phyloP scores from a whole-genome alignment of 2,113 vertebrate genomes.

The Syngnathus typhle region DNA sequence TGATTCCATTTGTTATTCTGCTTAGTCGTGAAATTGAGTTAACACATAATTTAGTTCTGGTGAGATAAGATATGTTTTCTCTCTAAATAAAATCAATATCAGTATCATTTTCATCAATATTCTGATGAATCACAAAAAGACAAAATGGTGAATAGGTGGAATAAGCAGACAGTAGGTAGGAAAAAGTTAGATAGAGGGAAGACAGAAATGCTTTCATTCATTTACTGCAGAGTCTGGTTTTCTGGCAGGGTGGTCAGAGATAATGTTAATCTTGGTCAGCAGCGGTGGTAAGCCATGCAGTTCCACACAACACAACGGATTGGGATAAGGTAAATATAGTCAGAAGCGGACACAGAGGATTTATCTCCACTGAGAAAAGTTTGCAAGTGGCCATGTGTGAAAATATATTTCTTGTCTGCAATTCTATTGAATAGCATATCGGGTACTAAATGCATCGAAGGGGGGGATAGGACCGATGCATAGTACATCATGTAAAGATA shows the following conservation, averaged over 20 bases:
- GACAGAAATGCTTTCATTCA: slow-evolving; percentile 35
- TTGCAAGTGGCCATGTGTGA: slow-evolving; percentile 57
- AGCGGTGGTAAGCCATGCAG: slow-evolving; percentile 55
- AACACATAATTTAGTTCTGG: not conserved
- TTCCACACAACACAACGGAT: slow-evolving; percentile 60
- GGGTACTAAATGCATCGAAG: slow-evolving; percentile 11
- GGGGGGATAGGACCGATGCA: not conserved
- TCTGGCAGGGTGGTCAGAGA: slow-evolving; percentile 65
- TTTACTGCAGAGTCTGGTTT: slow-evolving; percentile 63
- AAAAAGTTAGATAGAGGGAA: slow-evolving; percentile 28
- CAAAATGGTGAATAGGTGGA: slow-evolving; percentile 37
- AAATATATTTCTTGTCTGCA: slow-evolving; percentile 37
- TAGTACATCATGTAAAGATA: not conserved
- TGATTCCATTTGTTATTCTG: not conserved
- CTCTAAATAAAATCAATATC: no score
- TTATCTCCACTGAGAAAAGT: slow-evolving; percentile 58
- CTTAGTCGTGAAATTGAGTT: not conserved
- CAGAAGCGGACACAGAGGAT: slow-evolving; percentile 50
- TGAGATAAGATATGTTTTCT: not conserved
- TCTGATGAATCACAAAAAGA: slow-evolving; percentile 14
- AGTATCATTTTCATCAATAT: not conserved
- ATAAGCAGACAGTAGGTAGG: slow-evolving; percentile 45
- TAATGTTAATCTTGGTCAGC: slow-evolving; percentile 73
- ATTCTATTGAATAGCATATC: slow-evolving; percentile 33
- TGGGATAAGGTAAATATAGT: slow-evolving; percentile 57